These are phyloP conservation scores for Thereva unica DNA, from an alignment of 2,888 invertebrate species.

Conservation along the genomic window DNA sequence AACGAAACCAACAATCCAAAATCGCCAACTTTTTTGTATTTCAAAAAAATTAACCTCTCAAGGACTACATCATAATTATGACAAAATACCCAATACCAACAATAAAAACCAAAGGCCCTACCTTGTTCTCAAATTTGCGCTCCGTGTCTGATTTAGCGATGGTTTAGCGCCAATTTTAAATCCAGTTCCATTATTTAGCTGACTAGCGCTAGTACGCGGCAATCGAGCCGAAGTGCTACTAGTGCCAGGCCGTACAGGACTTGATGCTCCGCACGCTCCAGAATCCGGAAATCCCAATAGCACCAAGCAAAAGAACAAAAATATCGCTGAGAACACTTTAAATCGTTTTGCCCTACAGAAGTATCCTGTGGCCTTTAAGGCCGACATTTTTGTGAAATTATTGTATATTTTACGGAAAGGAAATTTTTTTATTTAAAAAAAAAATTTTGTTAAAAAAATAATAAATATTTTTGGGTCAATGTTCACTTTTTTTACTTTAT, in stretches of 20 bases:
- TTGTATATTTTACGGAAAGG: background rate
- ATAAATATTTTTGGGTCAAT: background rate
- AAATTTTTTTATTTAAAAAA: background rate
- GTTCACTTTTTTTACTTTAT: background rate
- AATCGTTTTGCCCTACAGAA: conserved; percentile 5
- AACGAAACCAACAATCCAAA: too few relatives aligned
- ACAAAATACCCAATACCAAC: conserved; percentile 55
- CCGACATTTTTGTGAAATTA: conserved; percentile 45
- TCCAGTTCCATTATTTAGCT: conserved; percentile 56
- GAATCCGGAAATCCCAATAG: conserved; percentile 44
- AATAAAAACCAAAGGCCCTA: conserved; percentile 47
- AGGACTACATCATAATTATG: conserved; percentile 6
- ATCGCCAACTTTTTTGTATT: too few relatives aligned
- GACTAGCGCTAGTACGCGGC: conserved; percentile 65
- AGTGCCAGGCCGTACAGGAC: conserved; percentile 52
- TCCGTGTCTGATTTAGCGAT: conserved; percentile 53
- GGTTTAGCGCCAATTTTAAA: conserved; percentile 54
- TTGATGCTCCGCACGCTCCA: conserved; percentile 45
- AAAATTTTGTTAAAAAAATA: conserved; percentile 6
- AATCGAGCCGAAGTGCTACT: conserved; percentile 60
- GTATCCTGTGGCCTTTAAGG: conserved; percentile 51
- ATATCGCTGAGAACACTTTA: conserved; percentile 41
- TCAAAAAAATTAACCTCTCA: conserved; percentile 8
- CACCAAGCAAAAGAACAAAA: conserved; percentile 47
- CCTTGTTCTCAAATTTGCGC: conserved; percentile 58